Base-by-base conservation (phyloP, 2,113 vertebrate genomes). In the Ovis canadensis region DNA sequence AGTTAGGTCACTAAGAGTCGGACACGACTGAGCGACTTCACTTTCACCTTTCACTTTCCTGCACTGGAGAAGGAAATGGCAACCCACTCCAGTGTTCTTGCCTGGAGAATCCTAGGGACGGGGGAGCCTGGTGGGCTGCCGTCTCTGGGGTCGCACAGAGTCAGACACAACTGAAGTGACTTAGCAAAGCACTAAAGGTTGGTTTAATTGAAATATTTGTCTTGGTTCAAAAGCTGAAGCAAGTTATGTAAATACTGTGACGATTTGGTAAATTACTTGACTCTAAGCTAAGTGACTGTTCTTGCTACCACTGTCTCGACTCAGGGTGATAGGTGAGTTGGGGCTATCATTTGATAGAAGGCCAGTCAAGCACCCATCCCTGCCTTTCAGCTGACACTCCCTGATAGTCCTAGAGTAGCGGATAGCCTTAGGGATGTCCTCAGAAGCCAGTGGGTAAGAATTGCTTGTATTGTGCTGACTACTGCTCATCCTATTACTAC, bases 151-250 rank as follows among this genome's bases (percentile, higher is more conserved):
- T 48, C 48, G 11, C 48, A 48, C 48, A 48, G 48, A 48, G 48
- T 48, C 48, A 48, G 48, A 48, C 3, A 12, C 48, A 1, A 48
- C 48, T 48, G 48, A 48, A 48, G 11, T 48, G 48, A 48, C 48
- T 48, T 48, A 48, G 48, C 48, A 10, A 97, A 94, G 27, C 17
- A n/a, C 74, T 81, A 86, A 71, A 59, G 60, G 48, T 94, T 29
- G 52, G 33, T 87, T 91, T 90, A 92, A 92, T 59, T 94, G 81
- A 87, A 90, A 86, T 82, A 45, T 45, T 87, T 93, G 33, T 71
- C 85, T 96, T 91, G 21, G 36, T 71, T 85, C 78, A 83, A 60
- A 88, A 97, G 31, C 89, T 88, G 81, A 90, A n/a, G 60, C 50
- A 94, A 91, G 43, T 87, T 96, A 87, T 86, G 8, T 59, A 88